Conservation (phyloP, 2,113 vertebrate species). For the Piaya cayana region DNA sequence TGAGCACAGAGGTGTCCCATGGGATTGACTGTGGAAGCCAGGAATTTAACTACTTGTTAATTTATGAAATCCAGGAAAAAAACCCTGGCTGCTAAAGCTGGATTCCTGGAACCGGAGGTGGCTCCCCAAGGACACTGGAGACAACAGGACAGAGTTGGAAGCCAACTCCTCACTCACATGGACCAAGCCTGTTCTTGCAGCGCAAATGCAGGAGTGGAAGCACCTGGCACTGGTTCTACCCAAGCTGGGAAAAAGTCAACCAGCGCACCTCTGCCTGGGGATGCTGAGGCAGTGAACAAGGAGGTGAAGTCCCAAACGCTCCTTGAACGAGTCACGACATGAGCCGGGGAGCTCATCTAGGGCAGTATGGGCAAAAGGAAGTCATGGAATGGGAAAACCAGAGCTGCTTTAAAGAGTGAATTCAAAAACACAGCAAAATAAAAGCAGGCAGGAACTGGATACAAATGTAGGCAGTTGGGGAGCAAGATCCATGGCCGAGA, state of each 20-base stretch:
- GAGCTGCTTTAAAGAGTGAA: neutral
- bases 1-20: neutral
- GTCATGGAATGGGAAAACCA: neutral
- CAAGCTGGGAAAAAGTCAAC: neutral
- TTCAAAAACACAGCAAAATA: neutral
- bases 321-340: neutral
- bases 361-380: neutral
- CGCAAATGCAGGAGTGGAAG: neutral
- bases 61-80: neutral
- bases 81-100: neutral
- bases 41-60: neutral
- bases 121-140: neutral
- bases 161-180: neutral
- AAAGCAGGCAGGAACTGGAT: neutral
- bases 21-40: neutral
- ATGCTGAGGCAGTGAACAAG: fast-evolving
- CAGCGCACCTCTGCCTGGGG: fast-evolving
- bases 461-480: neutral
- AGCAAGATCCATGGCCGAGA: neutral
- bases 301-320: neutral
- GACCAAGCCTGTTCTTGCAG: fast-evolving
- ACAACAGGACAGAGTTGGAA: fast-evolving
- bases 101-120: neutral
- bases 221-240: neutral
- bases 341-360: neutral